A percentile compares a stretch with the other conserved stretches of the same genome.
Conservation (phyloP, 1,140 invertebrate species). For the Chrysopa pallens region DNA sequence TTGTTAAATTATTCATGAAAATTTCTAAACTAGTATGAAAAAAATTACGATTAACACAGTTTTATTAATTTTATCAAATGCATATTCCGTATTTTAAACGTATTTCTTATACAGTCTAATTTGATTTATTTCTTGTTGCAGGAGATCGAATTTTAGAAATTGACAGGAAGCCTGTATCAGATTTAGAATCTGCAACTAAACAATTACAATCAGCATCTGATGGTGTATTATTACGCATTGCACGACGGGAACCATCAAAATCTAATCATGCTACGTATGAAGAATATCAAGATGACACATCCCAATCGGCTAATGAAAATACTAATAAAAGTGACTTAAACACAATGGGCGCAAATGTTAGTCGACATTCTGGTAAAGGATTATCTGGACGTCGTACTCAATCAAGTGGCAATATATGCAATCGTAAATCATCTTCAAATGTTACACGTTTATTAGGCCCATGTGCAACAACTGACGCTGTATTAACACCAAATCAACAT, state of each 20-base stretch:
- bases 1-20: too few species aligned
- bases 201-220: background rate
- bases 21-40: too few species aligned
- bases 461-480: conserved; percentile 1
- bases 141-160: background rate
- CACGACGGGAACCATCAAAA: conserved; percentile 6
- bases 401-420: conserved; percentile 40
- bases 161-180: background rate
- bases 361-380: conserved; percentile 45
- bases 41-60: too few species aligned
- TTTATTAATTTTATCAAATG: too few species aligned
- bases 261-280: background rate
- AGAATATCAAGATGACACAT: background rate
- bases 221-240: conserved; percentile 10
- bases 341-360: conserved; percentile 52
- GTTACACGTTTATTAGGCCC: conserved; percentile 24
- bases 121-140: background rate
- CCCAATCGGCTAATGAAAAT: background rate
- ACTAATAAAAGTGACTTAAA: background rate
- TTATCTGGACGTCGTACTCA: conserved; percentile 45
- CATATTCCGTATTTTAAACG: too few species aligned
- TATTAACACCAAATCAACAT: conserved; percentile 6
- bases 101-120: too few species aligned
- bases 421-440: conserved; percentile 20
- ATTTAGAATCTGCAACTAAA: background rate